phyloP scores from a whole-genome alignment of 2,797 vertebrate species.

The Serranus cabrilla region DNA sequence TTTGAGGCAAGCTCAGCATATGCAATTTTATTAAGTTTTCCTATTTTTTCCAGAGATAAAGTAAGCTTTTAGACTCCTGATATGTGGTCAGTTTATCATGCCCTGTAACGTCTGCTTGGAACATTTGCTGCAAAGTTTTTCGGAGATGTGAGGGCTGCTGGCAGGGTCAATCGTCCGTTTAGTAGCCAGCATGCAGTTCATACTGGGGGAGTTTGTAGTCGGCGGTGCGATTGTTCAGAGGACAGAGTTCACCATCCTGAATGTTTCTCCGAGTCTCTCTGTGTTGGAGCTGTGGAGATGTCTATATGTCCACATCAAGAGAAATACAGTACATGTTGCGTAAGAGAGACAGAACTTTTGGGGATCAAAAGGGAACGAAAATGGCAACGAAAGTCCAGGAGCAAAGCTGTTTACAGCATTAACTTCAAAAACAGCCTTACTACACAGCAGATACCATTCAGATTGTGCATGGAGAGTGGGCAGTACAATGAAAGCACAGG shows the following conservation, averaged over 20 bases:
- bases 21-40: too few relatives aligned
- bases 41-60: too few relatives aligned
- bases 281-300: neutral
- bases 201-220: too few relatives aligned
- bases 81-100: too few relatives aligned
- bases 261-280: neutral
- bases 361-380: conserved; percentile 15
- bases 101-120: too few relatives aligned
- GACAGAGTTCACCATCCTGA: neutral
- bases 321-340: neutral
- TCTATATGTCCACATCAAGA: neutral
- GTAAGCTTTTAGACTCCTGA: too few relatives aligned
- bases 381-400: conserved; percentile 1
- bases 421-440: conserved; percentile 34
- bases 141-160: too few relatives aligned
- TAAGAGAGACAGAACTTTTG: conserved; percentile 8
- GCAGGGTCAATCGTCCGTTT: too few relatives aligned
- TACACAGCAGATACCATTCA: conserved; percentile 52
- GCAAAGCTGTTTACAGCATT: conserved; percentile 28
- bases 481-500: conserved; percentile 51
- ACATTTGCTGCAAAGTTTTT: too few relatives aligned
- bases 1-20: too few relatives aligned
- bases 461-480: conserved; percentile 59
- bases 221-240: neutral
- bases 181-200: too few relatives aligned